Conservation (phyloP, 2,113 vertebrate genomes). For the Poecilia latipinna region DNA sequence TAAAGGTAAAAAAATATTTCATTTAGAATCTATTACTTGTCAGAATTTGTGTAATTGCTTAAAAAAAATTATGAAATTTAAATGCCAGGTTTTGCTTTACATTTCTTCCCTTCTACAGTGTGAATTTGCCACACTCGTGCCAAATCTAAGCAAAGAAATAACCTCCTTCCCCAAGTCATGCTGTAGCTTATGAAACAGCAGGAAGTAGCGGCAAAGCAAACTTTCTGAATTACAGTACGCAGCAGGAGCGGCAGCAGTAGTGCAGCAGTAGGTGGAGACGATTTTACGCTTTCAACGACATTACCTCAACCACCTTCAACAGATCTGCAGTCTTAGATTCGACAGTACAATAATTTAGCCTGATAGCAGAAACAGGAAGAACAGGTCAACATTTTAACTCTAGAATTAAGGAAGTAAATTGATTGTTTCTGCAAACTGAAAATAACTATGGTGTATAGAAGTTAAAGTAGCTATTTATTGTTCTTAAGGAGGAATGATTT, state of each 20-base stretch:
- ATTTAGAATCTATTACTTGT: neutral
- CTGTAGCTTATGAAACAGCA: constrained; percentile 20
- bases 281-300: constrained; percentile 6
- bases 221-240: constrained; percentile 17
- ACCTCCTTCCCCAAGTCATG: neutral
- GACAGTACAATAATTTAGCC: neutral
- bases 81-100: neutral
- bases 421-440: neutral
- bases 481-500: neutral
- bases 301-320: constrained; percentile 12
- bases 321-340: constrained; percentile 28
- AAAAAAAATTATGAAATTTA: neutral
- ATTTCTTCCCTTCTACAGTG: neutral
- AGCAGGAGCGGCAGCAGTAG: constrained; percentile 12
- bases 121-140: neutral
- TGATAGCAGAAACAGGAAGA: neutral
- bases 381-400: neutral
- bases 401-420: neutral
- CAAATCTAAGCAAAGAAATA: constrained; percentile 14
- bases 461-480: neutral
- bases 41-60: neutral
- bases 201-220: constrained; percentile 6
- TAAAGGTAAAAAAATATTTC: neutral
- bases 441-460: neutral
- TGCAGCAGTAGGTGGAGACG: constrained; percentile 15